Evolutionary conservation across 37 sponge, comb jelly and placozoan species (phyloP), one percentile per base, ranked within the genome.

Genomic region (Oopsacas minuta): DNA sequence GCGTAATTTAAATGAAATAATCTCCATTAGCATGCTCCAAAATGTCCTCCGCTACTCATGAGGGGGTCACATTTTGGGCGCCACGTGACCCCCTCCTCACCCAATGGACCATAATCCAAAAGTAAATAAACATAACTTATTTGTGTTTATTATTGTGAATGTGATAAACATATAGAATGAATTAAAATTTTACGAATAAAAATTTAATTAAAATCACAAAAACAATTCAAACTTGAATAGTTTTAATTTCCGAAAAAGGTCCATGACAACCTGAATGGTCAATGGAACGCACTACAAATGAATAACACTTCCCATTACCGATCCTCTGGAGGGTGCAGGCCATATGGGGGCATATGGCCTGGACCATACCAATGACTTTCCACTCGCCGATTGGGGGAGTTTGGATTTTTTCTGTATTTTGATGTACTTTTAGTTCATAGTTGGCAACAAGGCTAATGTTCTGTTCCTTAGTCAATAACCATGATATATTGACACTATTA

Each of bases 271-370:
- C 75, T 32, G 30, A 61, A 25, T 20, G 22, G 75, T 61, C 75
- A 61, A 61, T 61, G 75, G 75, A 61, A 61, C 75, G 75, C 75
- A 61, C 75, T 3, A 61, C 75, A 61, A 61, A 61, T 12, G 75
- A 61, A n/a, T 61, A 61, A n/a, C 20, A 34, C 28, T 61, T 61
- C 22, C 75, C 75, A 25, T 10, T 61, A 3, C 28, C 75, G 28
- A 61, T 61, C 22, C 75, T 10, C 7, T n/a, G 30, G 32, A 61
- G 20, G 75, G 75, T 61, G 22, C 75, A 61, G 5, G 7, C 75
- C 7, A 61, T 61, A 25, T 25, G 75, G 28, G 75, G 75, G 1
- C 17, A 61, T 34, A 61, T 61, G 28, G 75, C 75, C 7, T n/a
- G 75, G 7, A 61, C 75, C 75, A 61, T 32, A 32, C 75, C 75